Conservation (phyloP, 2,888 invertebrate genomes). For the Artemia sinica region DNA sequence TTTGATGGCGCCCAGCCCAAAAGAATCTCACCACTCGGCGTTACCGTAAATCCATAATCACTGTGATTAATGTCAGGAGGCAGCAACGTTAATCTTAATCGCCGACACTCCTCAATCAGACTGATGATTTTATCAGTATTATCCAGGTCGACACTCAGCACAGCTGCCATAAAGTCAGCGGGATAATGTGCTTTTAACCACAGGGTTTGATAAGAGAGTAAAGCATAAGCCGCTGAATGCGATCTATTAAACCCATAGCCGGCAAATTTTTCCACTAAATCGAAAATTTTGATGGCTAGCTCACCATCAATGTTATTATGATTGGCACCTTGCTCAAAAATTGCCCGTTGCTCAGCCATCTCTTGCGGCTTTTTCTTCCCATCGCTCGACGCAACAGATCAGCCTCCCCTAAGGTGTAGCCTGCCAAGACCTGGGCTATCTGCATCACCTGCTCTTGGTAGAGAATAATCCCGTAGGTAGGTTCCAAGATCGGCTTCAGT, state of each 20-base stretch:
- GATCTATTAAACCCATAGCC: slow-evolving; percentile 22
- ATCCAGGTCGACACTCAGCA: neutral
- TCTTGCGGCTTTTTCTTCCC: slow-evolving; percentile 23
- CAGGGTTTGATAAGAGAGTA: slow-evolving; percentile 21
- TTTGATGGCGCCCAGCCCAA: neutral
- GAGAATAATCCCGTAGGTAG: slow-evolving; percentile 24
- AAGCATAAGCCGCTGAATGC: slow-evolving; percentile 21
- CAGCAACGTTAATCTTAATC: neutral
- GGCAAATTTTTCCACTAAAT: slow-evolving; percentile 20
- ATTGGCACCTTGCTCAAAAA: slow-evolving; percentile 15
- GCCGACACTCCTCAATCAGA: neutral
- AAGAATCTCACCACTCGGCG: neutral
- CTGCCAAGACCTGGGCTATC: slow-evolving; percentile 23
- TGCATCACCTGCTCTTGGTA: slow-evolving; percentile 25
- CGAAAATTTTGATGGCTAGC: slow-evolving; percentile 4
- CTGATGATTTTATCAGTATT: neutral
- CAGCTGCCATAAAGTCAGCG: slow-evolving; percentile 23
- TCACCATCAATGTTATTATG: neutral
- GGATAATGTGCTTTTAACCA: slow-evolving; percentile 23
- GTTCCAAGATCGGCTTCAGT: slow-evolving; percentile 19
- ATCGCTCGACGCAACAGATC: slow-evolving; percentile 24
- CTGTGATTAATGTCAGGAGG: neutral
- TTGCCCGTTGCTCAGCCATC: neutral
- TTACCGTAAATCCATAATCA: neutral
- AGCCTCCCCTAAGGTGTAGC: slow-evolving; percentile 23